Conservation (phyloP, 2,797 vertebrate species). For the Alosa sapidissima region DNA sequence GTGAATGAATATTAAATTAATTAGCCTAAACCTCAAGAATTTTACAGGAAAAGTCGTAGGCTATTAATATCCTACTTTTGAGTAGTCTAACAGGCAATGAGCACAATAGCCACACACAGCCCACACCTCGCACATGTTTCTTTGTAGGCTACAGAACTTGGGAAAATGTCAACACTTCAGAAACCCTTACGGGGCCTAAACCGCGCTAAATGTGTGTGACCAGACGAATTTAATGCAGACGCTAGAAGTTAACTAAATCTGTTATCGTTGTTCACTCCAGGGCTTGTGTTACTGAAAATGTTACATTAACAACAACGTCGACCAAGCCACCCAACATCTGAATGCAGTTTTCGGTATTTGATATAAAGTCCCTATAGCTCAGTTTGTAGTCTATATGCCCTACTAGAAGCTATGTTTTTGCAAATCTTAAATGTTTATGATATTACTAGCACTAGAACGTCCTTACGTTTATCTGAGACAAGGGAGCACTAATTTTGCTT, state of each 20-base stretch:
- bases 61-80: neutral
- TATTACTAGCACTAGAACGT: neutral
- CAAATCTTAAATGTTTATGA: neutral
- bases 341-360: neutral
- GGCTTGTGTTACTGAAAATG: neutral
- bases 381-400: no score
- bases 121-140: neutral
- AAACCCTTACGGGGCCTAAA: neutral
- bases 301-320: neutral
- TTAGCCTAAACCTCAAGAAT: neutral
- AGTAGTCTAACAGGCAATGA: neutral
- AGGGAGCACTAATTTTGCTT: neutral
- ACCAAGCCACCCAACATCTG: neutral
- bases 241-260: neutral
- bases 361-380: no score
- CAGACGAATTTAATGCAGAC: neutral
- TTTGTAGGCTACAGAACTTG: neutral
- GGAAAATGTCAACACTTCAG: neutral
- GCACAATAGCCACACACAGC: neutral
- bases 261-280: neutral
- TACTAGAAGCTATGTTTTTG: neutral
- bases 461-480: neutral
- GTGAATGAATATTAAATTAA: neutral
- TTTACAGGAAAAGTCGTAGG: neutral
- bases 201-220: neutral